Evolutionary conservation across 2,113 vertebrate genomes (phyloP).

Genomic region (Prolemur simus): DNA sequence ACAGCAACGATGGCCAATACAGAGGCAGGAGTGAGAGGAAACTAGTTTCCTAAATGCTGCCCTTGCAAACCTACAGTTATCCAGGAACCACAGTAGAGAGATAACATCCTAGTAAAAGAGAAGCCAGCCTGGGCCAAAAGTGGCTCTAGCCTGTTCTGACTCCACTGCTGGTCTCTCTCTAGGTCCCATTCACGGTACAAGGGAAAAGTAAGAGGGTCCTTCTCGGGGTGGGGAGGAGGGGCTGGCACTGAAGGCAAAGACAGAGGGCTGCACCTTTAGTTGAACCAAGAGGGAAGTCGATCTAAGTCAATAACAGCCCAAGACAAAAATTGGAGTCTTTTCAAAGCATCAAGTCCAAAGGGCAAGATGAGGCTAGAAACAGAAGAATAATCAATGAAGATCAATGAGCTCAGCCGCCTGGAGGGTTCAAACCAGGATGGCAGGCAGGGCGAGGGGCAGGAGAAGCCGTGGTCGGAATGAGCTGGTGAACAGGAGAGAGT

Average conservation of each 20-base stretch:
- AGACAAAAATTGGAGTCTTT: background rate
- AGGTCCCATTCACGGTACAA: background rate
- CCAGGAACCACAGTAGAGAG: background rate
- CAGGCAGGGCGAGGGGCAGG: fast-evolving
- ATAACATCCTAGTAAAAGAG: background rate
- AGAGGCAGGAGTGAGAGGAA: fast-evolving
- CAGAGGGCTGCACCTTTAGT: fast-evolving
- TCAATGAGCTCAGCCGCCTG: background rate
- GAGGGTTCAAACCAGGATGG: background rate
- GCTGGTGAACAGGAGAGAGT: background rate
- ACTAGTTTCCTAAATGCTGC: background rate
- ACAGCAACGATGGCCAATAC: fast-evolving
- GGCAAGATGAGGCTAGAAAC: background rate
- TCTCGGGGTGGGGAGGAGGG: too few relatives aligned
- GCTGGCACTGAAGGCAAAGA: background rate
- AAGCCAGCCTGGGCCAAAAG: too few relatives aligned
- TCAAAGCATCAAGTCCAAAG: background rate
- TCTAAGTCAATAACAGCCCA: background rate
- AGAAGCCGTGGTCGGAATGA: fast-evolving
- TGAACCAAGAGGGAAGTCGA: background rate
- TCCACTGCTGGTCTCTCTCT: background rate
- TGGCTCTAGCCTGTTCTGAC: background rate
- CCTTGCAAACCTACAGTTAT: background rate
- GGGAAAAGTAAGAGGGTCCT: background rate
- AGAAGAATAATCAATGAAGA: background rate